Conservation (phyloP, 1,140 invertebrate species). For the Eumaeus atala region DNA sequence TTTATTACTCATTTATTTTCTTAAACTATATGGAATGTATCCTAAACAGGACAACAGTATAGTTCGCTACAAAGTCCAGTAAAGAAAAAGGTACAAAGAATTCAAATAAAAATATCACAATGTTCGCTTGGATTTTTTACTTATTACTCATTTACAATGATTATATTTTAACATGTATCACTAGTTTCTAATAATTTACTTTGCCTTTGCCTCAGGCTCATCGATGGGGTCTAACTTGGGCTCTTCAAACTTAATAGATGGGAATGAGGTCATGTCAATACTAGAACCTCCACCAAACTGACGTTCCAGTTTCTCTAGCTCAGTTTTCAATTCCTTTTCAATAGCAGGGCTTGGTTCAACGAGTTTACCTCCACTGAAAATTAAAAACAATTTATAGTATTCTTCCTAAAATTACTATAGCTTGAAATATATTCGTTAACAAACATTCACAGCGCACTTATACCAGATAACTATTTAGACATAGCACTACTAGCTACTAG, state of each 20-base stretch:
- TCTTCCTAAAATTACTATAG: too few species aligned
- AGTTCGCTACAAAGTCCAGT: too few species aligned
- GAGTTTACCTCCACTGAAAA: constrained; percentile 84
- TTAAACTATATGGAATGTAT: too few species aligned
- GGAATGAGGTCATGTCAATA: constrained; percentile 91
- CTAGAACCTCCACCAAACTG: constrained; percentile 84
- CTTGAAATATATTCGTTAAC: too few species aligned
- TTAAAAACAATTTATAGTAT: too few species aligned
- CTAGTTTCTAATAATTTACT: constrained; percentile 12
- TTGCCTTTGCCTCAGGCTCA: constrained; percentile 40
- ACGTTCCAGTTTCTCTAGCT: constrained; percentile 86
- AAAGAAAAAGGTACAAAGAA: too few species aligned
- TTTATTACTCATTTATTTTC: too few species aligned
- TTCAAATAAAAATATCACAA: too few species aligned
- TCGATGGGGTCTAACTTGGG: constrained; percentile 78
- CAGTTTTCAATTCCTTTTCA: constrained; percentile 82
- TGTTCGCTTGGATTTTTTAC: not conserved
- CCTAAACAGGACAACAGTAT: too few species aligned
- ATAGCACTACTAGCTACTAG: too few species aligned
- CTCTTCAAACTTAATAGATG: constrained; percentile 86
- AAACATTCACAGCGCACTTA: too few species aligned
- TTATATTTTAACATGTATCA: not conserved
- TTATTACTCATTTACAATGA: not conserved
- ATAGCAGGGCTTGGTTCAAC: constrained; percentile 87
- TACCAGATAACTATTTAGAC: too few species aligned